Conservation (phyloP, 2,888 invertebrate species). For the Aphodius sticticus region DNA sequence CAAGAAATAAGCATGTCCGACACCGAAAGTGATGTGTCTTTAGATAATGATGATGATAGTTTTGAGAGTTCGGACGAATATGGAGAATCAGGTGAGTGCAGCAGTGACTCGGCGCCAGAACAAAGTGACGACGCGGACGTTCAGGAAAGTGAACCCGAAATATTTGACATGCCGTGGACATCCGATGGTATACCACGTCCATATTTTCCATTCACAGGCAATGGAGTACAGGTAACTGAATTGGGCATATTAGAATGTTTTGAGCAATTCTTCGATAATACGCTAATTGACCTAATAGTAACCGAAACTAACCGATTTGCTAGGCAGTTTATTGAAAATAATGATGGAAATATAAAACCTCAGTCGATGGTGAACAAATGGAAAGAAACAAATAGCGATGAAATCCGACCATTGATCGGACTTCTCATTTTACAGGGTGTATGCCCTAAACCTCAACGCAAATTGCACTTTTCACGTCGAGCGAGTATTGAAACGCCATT, state of each 20-base stretch:
- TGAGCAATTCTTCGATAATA: slow-evolving; percentile 9
- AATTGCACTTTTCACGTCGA: slow-evolving; percentile 22
- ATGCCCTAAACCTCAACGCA: slow-evolving; percentile 17
- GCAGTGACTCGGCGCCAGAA: no score
- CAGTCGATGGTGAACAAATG: slow-evolving; percentile 4
- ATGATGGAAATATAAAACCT: not conserved
- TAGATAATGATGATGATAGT: no score
- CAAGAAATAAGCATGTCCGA: no score
- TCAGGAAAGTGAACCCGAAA: no score
- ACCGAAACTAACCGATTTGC: slow-evolving; percentile 14
- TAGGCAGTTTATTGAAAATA: not conserved
- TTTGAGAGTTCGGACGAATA: no score
- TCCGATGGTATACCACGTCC: no score
- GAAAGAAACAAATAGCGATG: slow-evolving; percentile 24
- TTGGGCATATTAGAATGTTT: slow-evolving; percentile 23
- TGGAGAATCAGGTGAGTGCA: no score
- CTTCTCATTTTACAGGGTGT: slow-evolving; percentile 23
- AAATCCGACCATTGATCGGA: slow-evolving; percentile 21
- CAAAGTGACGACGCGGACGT: no score
- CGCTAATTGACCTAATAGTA: slow-evolving; percentile 7
- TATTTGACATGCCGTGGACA: no score
- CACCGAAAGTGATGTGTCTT: no score
- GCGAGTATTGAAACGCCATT: slow-evolving; percentile 24
- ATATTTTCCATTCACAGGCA: no score
- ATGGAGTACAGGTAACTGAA: no score